phyloP scores from a whole-genome alignment of 1,140 invertebrate genomes.

The Cydia strobilella region DNA sequence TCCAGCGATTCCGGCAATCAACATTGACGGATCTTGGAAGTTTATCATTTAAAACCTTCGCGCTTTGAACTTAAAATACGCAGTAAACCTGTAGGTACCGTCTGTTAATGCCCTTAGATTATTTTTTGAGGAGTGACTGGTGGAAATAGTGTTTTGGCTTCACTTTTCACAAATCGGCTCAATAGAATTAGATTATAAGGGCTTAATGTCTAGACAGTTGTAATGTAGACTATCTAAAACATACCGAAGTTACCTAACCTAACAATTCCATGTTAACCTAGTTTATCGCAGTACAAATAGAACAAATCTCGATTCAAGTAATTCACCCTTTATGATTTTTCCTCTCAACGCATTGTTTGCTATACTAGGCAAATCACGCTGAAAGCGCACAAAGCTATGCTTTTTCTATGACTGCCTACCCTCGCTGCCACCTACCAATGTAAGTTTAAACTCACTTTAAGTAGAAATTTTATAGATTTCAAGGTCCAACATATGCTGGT shows the following conservation, averaged over 20 bases:
- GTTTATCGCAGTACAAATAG: conserved; percentile 9
- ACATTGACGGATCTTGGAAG: no score
- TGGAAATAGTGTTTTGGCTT: no score
- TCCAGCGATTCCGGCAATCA: no score
- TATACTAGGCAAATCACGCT: conserved; percentile 4
- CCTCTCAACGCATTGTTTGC: neutral
- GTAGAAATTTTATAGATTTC: neutral
- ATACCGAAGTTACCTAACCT: neutral
- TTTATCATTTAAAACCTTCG: no score
- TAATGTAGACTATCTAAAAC: no score
- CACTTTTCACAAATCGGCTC: no score
- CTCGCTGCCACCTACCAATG: neutral
- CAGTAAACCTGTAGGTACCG: no score
- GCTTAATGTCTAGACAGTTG: no score
- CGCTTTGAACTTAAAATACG: no score
- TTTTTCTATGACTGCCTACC: neutral
- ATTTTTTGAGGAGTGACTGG: no score
- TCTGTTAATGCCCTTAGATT: no score
- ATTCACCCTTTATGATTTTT: conserved; percentile 22
- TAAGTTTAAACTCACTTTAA: neutral
- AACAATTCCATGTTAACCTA: neutral
- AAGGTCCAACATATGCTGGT: neutral
- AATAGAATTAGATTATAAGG: no score
- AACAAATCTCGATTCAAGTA: conserved; percentile 5
- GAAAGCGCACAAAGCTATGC: neutral